Conservation (phyloP, 2,797 vertebrate species). For the Leptatherina wallacei region DNA sequence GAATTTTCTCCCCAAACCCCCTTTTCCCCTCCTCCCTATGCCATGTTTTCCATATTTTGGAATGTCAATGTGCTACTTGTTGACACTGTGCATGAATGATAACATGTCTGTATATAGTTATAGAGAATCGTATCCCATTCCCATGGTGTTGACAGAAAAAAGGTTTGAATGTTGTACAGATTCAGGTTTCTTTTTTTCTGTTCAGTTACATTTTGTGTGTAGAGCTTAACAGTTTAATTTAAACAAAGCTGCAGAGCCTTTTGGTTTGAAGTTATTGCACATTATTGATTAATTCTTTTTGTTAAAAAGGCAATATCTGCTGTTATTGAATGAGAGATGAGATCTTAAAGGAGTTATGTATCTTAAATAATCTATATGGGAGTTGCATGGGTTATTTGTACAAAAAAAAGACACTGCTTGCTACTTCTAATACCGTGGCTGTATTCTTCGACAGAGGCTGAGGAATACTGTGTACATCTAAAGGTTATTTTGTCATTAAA, state of each 20-base stretch:
- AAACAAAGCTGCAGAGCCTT: conserved; percentile 43
- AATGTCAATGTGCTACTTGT: conserved; percentile 96
- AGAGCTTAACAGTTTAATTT: conserved; percentile 66
- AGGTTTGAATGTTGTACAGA: conserved; percentile 84
- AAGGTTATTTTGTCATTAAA: conserved; percentile 85
- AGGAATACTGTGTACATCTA: conserved; percentile 80
- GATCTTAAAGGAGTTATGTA: conserved; percentile 70
- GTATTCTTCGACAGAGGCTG: conserved; percentile 79
- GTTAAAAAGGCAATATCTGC: conserved; percentile 87
- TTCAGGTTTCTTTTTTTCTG: conserved; percentile 61
- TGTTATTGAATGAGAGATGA: conserved; percentile 81
- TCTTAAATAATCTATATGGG: conserved; percentile 76
- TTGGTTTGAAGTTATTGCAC: conserved; percentile 77
- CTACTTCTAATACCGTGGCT: conserved; percentile 80
- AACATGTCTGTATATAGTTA: conserved; percentile 92
- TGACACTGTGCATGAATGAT: conserved; percentile 97
- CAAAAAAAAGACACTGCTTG: conserved; percentile 78
- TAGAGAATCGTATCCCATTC: conserved; percentile 82
- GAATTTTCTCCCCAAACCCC: conserved; percentile 28
- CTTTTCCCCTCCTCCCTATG: conserved; percentile 67
- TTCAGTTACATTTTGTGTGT: conserved; percentile 53
- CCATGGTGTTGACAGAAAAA: conserved; percentile 75
- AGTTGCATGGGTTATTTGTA: conserved; percentile 81
- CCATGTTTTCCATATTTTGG: conserved; percentile 85
- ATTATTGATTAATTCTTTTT: conserved; percentile 60